Base-by-base conservation (phyloP, 2,888 invertebrate genomes). In the Julus scandinavius region DNA sequence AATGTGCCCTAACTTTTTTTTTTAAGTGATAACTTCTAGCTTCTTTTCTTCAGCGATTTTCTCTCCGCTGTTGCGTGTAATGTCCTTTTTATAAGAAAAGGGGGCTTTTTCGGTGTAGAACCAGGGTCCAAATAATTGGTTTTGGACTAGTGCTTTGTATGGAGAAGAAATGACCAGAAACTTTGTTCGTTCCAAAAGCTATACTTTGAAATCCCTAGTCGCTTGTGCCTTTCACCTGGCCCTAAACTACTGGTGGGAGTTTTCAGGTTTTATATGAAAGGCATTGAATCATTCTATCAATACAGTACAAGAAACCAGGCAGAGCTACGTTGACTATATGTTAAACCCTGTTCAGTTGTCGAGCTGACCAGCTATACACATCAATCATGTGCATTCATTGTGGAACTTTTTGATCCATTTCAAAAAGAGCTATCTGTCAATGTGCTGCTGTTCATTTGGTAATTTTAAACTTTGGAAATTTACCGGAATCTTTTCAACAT, bases 41-140 rank as follows among this genome's bases (percentile, higher is more conserved):
- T 80, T 80, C 80, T 80, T 80, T 80, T 80, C 29, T 80, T 29
- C 80, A 9, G 38, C 80, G 11, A 80, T 80, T 80, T 80, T 38
- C 38, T 29, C 38, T 80, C 38, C 80, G 38, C 5, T 29, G 38
- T 80, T 38, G 80, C 80, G 80, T 80, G 38, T 80, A 80, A 80
- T 80, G 80, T 29, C 15, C 80, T 15, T 38, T 40, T 40, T 80
- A 38, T 15, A 80, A 80, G 80, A 38, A 38, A 80, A 80, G 80
- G 80, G 72, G 80, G 80, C 38, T 80, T 80, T 80, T 38, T 40
- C 80, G 80, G 38, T 80, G 80, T 38, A 80, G 80, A 80, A 80
- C 80, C 38, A 80, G 80, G 29, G 80, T 29, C 80, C 80, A 15
- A 80, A 80, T 80, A 80, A 80, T 80, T 80, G 80, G 80, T 80